Conservation (phyloP, 2,113 vertebrate species). For the Petrocephalus zakoni region DNA sequence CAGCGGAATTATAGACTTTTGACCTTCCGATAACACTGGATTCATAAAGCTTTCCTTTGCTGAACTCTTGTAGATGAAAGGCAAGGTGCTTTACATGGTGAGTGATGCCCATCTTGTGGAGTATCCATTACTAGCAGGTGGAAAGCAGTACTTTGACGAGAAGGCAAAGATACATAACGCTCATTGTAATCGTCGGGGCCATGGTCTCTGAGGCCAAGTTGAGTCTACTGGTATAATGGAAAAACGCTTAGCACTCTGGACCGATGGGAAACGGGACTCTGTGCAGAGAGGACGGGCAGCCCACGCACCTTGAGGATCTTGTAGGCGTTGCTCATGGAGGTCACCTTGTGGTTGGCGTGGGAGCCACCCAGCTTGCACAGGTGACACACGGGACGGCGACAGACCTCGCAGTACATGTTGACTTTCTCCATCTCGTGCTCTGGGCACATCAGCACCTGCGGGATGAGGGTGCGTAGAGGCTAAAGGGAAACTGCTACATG, state of each 20-base stretch:
- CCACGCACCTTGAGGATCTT: slow-evolving; percentile 87
- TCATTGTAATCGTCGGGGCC: background rate
- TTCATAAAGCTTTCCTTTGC: slow-evolving; percentile 20
- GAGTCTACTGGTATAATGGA: background rate
- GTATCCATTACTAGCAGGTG: background rate
- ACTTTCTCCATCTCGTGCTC: slow-evolving; percentile 96
- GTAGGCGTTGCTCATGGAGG: slow-evolving; percentile 90
- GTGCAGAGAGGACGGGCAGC: background rate
- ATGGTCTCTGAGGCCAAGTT: background rate
- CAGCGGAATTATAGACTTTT: slow-evolving; percentile 17
- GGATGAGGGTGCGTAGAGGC: background rate
- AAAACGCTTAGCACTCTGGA: background rate
- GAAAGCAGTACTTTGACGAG: background rate
- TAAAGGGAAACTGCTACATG: background rate
- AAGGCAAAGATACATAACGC: background rate
- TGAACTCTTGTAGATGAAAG: background rate
- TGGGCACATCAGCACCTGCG: slow-evolving; percentile 91
- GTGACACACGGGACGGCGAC: slow-evolving; percentile 89
- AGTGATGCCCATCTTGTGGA: background rate
- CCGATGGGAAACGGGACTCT: too few relatives aligned
- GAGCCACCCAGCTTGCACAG: slow-evolving; percentile 87
- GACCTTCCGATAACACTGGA: background rate
- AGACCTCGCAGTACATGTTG: slow-evolving; percentile 98
- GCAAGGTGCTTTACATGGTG: background rate
- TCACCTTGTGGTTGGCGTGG: slow-evolving; percentile 90